Conservation (phyloP, 2,113 vertebrate species). For the Caranx melampygus region DNA sequence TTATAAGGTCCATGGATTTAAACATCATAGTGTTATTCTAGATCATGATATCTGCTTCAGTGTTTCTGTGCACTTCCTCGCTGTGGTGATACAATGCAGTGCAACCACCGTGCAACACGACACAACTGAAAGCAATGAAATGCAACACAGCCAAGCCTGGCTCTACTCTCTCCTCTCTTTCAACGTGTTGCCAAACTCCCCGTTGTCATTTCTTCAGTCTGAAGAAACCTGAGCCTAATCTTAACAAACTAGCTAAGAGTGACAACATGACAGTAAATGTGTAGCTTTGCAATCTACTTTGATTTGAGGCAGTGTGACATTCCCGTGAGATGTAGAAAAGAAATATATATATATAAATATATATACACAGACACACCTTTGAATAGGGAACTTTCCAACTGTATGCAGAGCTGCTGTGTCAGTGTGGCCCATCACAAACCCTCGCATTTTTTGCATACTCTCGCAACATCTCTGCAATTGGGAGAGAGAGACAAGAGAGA, state of each 20-base stretch:
- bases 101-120: conserved; percentile 1
- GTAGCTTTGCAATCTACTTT: conserved; percentile 8
- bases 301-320: not conserved
- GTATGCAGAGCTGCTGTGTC: conserved; percentile 35
- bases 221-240: not conserved
- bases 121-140: not conserved
- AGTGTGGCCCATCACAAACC: conserved; percentile 31
- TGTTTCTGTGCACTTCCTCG: not conserved
- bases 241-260: conserved; percentile 2
- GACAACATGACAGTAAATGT: conserved; percentile 10
- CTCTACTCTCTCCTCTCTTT: not conserved
- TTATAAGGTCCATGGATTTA: not conserved
- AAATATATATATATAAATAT: not conserved
- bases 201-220: not conserved
- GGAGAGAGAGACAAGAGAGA: conserved; percentile 10
- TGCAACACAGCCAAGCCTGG: not conserved
- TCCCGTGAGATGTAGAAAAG: not conserved
- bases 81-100: conserved; percentile 1
- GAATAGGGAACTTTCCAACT: conserved; percentile 34
- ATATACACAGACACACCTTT: conserved; percentile 2
- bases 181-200: conserved; percentile 2
- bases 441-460: conserved; percentile 25
- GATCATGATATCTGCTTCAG: not conserved
- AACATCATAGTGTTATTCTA: not conserved
- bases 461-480: conserved; percentile 44